Conservation (phyloP, 2,888 invertebrate species). For the Brachylomia viminalis region DNA sequence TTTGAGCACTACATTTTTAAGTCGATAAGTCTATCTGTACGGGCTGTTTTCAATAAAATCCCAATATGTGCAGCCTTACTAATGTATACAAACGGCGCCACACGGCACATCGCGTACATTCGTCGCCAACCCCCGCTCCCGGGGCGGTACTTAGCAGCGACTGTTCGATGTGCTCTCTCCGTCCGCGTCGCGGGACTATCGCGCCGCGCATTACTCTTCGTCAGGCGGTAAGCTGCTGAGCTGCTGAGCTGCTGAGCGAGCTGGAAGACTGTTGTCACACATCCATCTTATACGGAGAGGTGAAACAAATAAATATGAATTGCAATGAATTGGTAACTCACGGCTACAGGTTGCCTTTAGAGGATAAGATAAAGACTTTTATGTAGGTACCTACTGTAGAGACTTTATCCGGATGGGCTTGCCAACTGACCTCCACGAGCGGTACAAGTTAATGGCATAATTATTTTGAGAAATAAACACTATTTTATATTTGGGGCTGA, state of each 20-base stretch:
- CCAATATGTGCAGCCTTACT: background rate
- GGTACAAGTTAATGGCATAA: background rate
- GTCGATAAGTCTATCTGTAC: background rate
- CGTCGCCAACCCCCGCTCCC: background rate
- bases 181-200: background rate
- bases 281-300: constrained; percentile 15
- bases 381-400: background rate
- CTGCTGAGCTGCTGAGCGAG: constrained; percentile 37
- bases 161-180: constrained; percentile 1
- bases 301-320: constrained; percentile 1
- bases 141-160: constrained; percentile 35
- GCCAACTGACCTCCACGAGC: background rate
- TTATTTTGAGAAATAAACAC: background rate
- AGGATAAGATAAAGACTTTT: background rate
- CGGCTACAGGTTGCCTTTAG: background rate
- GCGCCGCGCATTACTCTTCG: constrained; percentile 47
- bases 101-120: background rate
- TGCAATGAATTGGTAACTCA: background rate
- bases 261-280: background rate
- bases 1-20: background rate
- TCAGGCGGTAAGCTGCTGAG: constrained; percentile 44
- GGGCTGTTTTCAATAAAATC: background rate
- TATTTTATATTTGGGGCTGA: too few species aligned
- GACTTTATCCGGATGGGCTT: background rate
- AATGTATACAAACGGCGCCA: constrained; percentile 28